These are phyloP conservation scores for Corythornis vintsioides DNA, from an alignment of 2,113 vertebrate species.

Conservation along the genomic window DNA sequence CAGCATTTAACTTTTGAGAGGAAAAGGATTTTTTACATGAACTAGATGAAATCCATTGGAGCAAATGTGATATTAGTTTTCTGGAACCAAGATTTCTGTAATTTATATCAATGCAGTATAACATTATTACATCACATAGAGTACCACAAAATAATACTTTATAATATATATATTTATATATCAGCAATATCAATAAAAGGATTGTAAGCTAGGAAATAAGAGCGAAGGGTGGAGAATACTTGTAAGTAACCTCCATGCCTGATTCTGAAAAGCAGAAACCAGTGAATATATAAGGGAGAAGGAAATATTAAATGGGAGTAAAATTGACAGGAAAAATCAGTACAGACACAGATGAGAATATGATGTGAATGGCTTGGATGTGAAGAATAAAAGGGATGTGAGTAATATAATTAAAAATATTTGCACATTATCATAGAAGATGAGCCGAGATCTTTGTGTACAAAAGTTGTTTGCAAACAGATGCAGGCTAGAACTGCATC, in stretches of 20 bases:
- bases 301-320: not conserved
- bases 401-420: not conserved
- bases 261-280: not conserved
- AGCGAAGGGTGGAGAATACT: not conserved
- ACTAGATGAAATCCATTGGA: not conserved
- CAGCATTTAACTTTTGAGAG: not conserved
- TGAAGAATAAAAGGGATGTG: not conserved
- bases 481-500: not conserved
- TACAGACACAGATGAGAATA: rapidly evolving
- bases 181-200: not conserved
- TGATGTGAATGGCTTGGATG: not conserved
- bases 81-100: not conserved
- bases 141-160: not conserved
- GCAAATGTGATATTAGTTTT: not conserved
- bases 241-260: not conserved
- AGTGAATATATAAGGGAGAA: not conserved
- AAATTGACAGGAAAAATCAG: not conserved
- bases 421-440: not conserved
- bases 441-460: not conserved
- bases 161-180: not conserved
- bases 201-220: not conserved
- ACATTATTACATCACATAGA: not conserved
- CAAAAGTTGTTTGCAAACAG: not conserved
- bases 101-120: not conserved
- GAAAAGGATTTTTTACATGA: not conserved